Evolutionary conservation across 2,113 vertebrate genomes (phyloP), one percentile per base, ranked within the genome.

Genomic region (Anguilla japonica): DNA sequence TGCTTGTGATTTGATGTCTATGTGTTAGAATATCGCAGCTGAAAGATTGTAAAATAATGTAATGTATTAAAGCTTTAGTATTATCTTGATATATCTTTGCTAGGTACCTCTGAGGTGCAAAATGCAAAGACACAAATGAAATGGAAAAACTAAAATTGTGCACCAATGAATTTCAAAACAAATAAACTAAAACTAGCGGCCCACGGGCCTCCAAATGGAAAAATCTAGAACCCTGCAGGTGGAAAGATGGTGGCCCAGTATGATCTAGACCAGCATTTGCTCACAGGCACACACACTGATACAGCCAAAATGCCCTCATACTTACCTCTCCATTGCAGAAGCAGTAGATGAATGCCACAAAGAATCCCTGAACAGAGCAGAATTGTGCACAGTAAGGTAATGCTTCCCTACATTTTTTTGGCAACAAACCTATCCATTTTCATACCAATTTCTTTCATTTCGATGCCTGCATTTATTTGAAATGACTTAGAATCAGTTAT

Each of bases 251-350:
- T 53, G 50, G 11, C 50, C 50, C 11, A 13, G 13, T 53, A 53
- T 53, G 50, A 53, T 53, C 7, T 53, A 67, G 60, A 67, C 60
- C 22, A 26, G 60, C 60, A 67, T 67, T 20, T 67, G 22, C 9
- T 22, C 60, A 67, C 22, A 26, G 60, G 60, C 0, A 67, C 60
- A 67, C 18, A 20, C 20, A 67, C 22, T 67, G 60, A 13, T 39
- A 67, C 60, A 67, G 60, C 9, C 34, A 9, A 75, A 0, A 75
- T 5, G 13, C 34, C 11, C 0, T 75, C 29, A 9, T 39, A 87
- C 89, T 91, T 91, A 97, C 96, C 96, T 97, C 96, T 14, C 96
- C 96, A 50, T 97, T 97, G 93, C 95, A 97, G 94, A 97, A 97
- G 90, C 96, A 97, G 92, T 97, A 97, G 92, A 97, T 96, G 84